Evolutionary conservation across 2,797 vertebrate genomes (phyloP), one percentile per base, ranked within the genome.

Genomic region (Dipus sagitta): DNA sequence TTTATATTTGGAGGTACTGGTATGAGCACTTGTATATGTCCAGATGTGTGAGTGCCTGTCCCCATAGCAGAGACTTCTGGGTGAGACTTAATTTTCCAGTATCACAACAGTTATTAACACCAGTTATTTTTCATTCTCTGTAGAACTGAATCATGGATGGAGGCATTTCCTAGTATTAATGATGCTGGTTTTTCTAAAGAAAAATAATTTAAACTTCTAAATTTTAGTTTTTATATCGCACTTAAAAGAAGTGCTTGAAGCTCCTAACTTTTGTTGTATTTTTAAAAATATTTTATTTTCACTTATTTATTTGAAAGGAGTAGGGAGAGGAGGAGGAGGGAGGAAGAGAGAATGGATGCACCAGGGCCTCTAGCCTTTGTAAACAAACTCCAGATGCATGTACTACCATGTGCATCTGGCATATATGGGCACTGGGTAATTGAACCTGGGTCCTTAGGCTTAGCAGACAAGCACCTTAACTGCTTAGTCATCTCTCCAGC

Each of bases 151-250:
- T 94, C 2, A 9, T 65, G 67, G 20, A n/a, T 84, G 38, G 65
- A 88, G 17, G 47, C 17, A 62, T 95, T 89, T 95, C 82, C 24
- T 6, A 94, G 1, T 71, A 47, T 24, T 92, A 18, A 60, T 62
- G 9, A 34, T 67, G 26, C 38, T 90, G 42, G 13, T 94, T 87
- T 92, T 91, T 88, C 14, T 70, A 54, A 68, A 76, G 67, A 92
- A 92, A 95, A 80, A 60, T n/a, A 30, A 85, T 30, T 91, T 38
- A 74, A 52, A 74, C 8, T 84, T 75, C 0, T 6, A 85, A n/a
- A 10, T 65, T 91, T 94, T 65, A 77, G 30, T 86, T 96, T 95
- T 95, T 79, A n/a, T 84, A 0, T 80, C 68, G 54, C 28, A 74
- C 65, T 80, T 96, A 60, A 93, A 88, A 93, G 42, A 88, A 90